Conservation (phyloP, 2,888 invertebrate genomes). For the Metacarcinus magister region DNA sequence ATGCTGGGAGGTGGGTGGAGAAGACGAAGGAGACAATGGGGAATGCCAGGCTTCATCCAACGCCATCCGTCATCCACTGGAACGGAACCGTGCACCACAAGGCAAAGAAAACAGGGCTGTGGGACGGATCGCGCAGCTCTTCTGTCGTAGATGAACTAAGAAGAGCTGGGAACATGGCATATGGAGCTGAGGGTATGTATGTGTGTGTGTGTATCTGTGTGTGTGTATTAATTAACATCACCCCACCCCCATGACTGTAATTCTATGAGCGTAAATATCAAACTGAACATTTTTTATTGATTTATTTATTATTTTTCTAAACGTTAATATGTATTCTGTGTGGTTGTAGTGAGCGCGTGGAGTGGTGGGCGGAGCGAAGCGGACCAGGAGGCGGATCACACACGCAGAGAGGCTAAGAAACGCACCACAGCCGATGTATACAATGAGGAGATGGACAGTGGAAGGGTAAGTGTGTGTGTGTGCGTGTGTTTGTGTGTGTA, state of each 20-base stretch:
- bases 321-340: neutral
- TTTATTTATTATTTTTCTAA: too few relatives aligned
- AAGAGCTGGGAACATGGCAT: slow-evolving; percentile 77
- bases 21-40: slow-evolving; percentile 65
- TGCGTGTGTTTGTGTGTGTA: too few relatives aligned
- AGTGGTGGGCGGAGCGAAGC: slow-evolving; percentile 70
- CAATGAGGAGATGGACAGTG: slow-evolving; percentile 80
- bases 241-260: too few relatives aligned
- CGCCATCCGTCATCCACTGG: slow-evolving; percentile 67
- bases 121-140: slow-evolving; percentile 69
- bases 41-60: slow-evolving; percentile 65
- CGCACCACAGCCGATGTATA: slow-evolving; percentile 76
- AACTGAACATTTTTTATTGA: too few relatives aligned
- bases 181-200: slow-evolving; percentile 75
- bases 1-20: slow-evolving; percentile 72
- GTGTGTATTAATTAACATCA: neutral
- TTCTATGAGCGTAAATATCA: too few relatives aligned
- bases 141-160: slow-evolving; percentile 75
- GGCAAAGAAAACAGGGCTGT: slow-evolving; percentile 64
- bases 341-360: slow-evolving; percentile 80
- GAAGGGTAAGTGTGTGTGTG: slow-evolving; percentile 68
- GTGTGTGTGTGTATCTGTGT: neutral
- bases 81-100: slow-evolving; percentile 52
- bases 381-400: slow-evolving; percentile 70
- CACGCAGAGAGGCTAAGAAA: slow-evolving; percentile 75